Conservation (phyloP, 2,797 vertebrate genomes). For the Dendrocincla fuliginosa region DNA sequence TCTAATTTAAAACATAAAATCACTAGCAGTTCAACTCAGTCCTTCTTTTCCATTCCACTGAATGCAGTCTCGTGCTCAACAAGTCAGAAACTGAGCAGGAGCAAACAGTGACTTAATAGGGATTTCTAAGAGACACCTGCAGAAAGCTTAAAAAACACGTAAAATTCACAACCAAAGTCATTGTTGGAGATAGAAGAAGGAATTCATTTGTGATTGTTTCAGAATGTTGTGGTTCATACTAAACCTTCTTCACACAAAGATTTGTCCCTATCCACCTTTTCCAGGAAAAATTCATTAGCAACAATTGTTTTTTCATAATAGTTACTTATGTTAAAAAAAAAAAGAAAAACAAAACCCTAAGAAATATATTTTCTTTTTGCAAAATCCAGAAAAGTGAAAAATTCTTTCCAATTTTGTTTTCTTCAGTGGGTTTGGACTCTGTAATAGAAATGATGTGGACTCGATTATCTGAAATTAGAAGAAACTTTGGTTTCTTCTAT, state of each 20-base stretch:
- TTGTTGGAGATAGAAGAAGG: not conserved
- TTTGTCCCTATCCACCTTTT: not conserved
- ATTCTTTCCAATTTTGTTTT: not conserved
- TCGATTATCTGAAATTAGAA: not conserved
- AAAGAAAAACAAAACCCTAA: not conserved
- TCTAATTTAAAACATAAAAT: not conserved
- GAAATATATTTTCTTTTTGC: not conserved
- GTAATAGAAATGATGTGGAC: not conserved
- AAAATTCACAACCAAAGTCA: not conserved
- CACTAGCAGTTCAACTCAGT: not conserved
- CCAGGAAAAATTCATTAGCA: not conserved
- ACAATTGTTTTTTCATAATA: not conserved
- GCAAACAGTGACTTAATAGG: not conserved
- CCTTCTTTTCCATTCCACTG: not conserved
- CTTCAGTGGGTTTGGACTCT: not conserved
- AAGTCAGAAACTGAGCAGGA: not conserved
- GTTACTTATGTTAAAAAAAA: not conserved
- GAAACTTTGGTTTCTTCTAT: not conserved
- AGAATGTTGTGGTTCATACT: not conserved
- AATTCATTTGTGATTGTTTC: not conserved
- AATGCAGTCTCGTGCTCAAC: not conserved
- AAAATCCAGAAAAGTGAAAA: not conserved
- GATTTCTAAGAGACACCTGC: not conserved
- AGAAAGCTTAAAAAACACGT: not conserved
- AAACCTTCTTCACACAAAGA: not conserved